These are phyloP conservation scores for Orthonyx spaldingii DNA, from an alignment of 2,113 vertebrate species.

Conservation along the genomic window DNA sequence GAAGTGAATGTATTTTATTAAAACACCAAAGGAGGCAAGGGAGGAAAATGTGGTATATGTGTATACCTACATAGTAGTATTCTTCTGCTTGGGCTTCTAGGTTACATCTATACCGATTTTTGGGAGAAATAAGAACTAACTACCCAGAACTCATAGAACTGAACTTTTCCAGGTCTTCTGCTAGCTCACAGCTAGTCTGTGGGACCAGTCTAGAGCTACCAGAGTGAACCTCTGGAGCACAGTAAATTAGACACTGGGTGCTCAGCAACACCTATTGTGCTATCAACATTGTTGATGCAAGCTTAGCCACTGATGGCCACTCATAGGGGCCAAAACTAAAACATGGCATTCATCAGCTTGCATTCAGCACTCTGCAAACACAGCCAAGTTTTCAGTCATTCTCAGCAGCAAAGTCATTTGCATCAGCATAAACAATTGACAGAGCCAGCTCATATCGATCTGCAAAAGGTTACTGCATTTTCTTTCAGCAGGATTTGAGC, in stretches of 20 bases:
- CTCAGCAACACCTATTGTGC: background rate
- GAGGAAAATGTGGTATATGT: background rate
- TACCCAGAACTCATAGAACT: background rate
- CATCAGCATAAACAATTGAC: background rate
- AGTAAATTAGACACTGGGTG: background rate
- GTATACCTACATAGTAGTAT: background rate
- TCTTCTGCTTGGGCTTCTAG: background rate
- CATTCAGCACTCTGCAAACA: background rate
- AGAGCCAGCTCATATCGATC: background rate
- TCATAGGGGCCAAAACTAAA: background rate
- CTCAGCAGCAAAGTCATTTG: background rate
- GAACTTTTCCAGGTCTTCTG: background rate
- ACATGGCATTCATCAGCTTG: background rate
- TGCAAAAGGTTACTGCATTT: background rate
- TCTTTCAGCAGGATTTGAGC: background rate
- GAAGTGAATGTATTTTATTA: background rate
- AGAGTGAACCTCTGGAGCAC: background rate
- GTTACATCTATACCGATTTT: background rate
- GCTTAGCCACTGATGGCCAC: fast-evolving
- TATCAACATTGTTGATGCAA: background rate
- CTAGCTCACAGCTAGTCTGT: background rate
- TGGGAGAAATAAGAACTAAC: background rate
- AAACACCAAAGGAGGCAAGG: background rate
- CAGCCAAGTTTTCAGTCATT: background rate
- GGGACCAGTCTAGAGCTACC: background rate